Evolutionary conservation across 2,888 invertebrate species (phyloP).

Genomic region (Petrolisthes manimaculis): DNA sequence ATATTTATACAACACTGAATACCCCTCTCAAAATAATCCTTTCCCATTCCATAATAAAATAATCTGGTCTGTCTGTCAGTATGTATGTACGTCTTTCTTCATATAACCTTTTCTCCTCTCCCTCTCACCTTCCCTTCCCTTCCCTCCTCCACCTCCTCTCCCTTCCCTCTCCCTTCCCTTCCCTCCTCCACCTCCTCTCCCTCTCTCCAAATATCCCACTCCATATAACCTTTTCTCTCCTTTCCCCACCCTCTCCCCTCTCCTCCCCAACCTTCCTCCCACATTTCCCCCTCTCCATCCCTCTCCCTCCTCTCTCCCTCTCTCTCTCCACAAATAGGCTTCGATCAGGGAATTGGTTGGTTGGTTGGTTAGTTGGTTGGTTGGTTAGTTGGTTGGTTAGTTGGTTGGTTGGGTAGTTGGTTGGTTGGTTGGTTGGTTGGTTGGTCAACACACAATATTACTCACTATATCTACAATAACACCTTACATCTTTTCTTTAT

Average conservation of each 20-base stretch:
- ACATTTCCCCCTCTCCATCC: neutral
- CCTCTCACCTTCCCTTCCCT: neutral
- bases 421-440: constrained; percentile 16
- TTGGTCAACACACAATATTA: no score
- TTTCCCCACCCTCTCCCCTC: neutral
- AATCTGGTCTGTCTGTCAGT: neutral
- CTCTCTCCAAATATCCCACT: neutral
- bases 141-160: neutral
- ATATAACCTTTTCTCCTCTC: neutral
- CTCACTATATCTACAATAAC: neutral
- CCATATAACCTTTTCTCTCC: neutral
- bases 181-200: neutral
- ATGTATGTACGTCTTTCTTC: neutral
- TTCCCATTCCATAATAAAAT: neutral
- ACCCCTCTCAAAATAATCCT: neutral
- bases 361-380: no score
- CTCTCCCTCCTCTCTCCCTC: neutral
- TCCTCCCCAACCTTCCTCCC: neutral
- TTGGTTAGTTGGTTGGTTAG: no score
- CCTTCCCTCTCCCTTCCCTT: neutral
- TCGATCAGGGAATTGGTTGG: no score
- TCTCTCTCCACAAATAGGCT: no score
- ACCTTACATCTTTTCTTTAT: neutral
- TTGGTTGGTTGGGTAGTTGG: no score
- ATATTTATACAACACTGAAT: neutral